Evolutionary conservation across 1,140 invertebrate species (phyloP), one percentile per base, ranked within the genome.

Genomic region (Leptinotarsa undecemlineata): DNA sequence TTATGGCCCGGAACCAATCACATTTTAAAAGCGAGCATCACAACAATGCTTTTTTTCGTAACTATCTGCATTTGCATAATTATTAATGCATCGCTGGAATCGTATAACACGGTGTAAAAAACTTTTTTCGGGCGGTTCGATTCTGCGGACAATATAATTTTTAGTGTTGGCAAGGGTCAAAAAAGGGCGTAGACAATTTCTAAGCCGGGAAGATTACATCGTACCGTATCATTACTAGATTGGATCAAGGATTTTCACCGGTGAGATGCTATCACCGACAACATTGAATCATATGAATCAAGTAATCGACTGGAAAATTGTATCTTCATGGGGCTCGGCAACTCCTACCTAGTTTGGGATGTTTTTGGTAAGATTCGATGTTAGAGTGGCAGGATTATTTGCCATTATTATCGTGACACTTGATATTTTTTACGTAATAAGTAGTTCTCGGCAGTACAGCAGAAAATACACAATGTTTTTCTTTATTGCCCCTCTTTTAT

Each of bases 1-100:
- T 70, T 70, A 70, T 70, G 68, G 48, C 20, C 68, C 68, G 48
- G 68, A 70, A 70, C 68, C 60, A 70, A 70, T 70, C 68, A 48
- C 47, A 23, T 70, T 70, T 26, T 70, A 70, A 70, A 70, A 57
- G 48, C 68, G 48, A 57, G 68, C 68, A 70, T 57, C 47, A 70
- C 68, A 70, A 70, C 68, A 70, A 70, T 21, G 21, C 20, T 57
- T 26, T 57, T 70, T 68, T 68, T n/a, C 48, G 5, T 57, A 70
- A 70, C 68, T 19, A 70, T 57, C 47, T 48, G 20, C 47, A 70
- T 70, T 70, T 70, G 48, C 68, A 70, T 70, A 70, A 70, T 70
- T 70, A 57, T 70, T 14, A 70, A 70, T 70, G 68, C 68, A 20
- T 70, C 47, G 47, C 20, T 70, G 51, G 47, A 42, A 57, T 48